Evolutionary conservation across 2,797 vertebrate species (phyloP).

Genomic region (Naso thynnoides): DNA sequence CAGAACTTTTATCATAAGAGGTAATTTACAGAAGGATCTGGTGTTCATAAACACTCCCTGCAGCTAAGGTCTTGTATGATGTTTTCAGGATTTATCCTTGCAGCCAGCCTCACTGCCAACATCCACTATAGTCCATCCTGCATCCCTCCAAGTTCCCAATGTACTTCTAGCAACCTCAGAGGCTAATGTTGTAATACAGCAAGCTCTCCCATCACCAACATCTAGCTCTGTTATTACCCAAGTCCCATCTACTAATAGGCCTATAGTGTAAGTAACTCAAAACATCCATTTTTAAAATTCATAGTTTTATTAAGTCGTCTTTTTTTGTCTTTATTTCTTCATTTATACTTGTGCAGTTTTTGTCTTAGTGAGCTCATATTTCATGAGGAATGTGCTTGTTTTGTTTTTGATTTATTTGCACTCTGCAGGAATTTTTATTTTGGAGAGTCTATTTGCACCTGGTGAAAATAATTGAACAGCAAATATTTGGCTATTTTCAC

Average conservation of each 20-base stretch:
- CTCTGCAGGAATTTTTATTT: constrained; percentile 28
- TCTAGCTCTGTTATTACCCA: constrained; percentile 99
- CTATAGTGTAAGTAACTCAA: constrained; percentile 96
- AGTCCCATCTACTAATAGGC: constrained; percentile 96
- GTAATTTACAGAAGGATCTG: constrained; percentile 29
- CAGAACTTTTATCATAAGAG: constrained; percentile 23
- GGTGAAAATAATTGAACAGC: no score
- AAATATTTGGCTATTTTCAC: no score
- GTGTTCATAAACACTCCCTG: constrained; percentile 68
- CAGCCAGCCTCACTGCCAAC: constrained; percentile 95
- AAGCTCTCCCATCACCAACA: constrained; percentile 97
- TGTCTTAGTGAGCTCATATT: constrained; percentile 64
- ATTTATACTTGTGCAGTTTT: constrained; percentile 70
- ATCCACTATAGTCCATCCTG: constrained; percentile 97
- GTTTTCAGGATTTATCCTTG: constrained; percentile 95
- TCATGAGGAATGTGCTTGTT: constrained; percentile 69
- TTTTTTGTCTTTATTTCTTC: constrained; percentile 52
- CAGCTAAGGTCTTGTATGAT: constrained; percentile 85
- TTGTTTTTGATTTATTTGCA: constrained; percentile 64
- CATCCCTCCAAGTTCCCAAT: constrained; percentile 97
- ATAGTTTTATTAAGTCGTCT: constrained; percentile 61
- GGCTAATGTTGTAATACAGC: constrained; percentile 98
- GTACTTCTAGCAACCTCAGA: constrained; percentile 98
- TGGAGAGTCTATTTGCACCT: no score
- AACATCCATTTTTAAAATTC: constrained; percentile 69